These are phyloP conservation scores for Lasioglossum albipes DNA, from an alignment of 1,140 invertebrate species.

Conservation along the genomic window DNA sequence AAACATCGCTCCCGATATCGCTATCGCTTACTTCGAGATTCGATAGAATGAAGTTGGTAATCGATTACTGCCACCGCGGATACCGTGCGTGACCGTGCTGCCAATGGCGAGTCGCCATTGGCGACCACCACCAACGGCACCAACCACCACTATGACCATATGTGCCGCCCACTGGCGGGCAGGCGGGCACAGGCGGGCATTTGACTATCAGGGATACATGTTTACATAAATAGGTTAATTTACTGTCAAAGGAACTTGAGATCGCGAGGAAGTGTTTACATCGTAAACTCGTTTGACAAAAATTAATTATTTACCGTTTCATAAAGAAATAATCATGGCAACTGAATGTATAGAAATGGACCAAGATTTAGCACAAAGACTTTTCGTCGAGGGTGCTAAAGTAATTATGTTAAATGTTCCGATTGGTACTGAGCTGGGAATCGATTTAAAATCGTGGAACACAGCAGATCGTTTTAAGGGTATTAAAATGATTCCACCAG, in stretches of 20 bases:
- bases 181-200: too few species aligned
- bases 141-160: too few species aligned
- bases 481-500: slow-evolving; percentile 99
- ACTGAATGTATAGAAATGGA: slow-evolving; percentile 82
- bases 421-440: slow-evolving; percentile 94
- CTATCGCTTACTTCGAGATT: neutral
- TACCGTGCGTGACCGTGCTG: too few species aligned
- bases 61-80: neutral
- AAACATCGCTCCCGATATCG: slow-evolving; percentile 16
- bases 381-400: slow-evolving; percentile 91
- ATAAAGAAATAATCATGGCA: slow-evolving; percentile 12
- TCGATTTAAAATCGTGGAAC: slow-evolving; percentile 96
- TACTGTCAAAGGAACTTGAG: neutral
- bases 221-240: neutral
- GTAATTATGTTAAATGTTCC: slow-evolving; percentile 93
- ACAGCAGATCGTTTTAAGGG: slow-evolving; percentile 96
- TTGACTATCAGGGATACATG: too few species aligned
- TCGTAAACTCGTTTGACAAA: neutral
- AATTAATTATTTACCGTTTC: neutral
- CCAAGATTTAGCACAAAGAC: slow-evolving; percentile 86
- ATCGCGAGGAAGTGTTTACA: neutral
- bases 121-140: too few species aligned
- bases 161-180: too few species aligned
- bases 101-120: too few species aligned
- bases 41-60: neutral